Conservation (phyloP, 2,888 invertebrate species). For the Cremastinae sp. region DNA sequence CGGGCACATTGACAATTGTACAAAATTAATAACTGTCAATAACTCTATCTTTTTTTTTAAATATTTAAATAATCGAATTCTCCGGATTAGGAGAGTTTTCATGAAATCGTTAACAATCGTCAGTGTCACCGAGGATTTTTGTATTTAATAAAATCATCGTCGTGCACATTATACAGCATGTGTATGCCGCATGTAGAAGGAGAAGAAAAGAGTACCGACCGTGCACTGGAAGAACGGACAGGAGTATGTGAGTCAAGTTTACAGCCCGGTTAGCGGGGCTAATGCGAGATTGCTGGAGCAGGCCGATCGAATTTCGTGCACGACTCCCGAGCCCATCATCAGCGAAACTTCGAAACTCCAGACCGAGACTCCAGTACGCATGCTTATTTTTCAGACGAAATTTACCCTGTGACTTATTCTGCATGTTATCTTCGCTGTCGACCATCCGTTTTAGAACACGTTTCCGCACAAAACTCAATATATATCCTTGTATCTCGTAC, state of each 20-base stretch:
- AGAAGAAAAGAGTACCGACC: constrained; percentile 70
- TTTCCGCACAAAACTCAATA: neutral
- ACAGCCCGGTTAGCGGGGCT: constrained; percentile 75
- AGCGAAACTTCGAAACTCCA: constrained; percentile 73
- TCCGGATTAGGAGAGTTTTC: no score
- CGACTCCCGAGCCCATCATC: constrained; percentile 75
- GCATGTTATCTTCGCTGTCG: neutral
- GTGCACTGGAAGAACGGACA: constrained; percentile 78
- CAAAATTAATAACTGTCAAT: constrained; percentile 12
- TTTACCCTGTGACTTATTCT: constrained; percentile 46
- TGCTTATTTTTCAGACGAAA: constrained; percentile 74
- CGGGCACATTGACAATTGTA: constrained; percentile 14
- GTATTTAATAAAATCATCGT: constrained; percentile 30
- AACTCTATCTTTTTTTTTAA: neutral
- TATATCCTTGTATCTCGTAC: constrained; percentile 8
- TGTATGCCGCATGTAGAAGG: constrained; percentile 80
- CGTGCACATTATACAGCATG: constrained; percentile 72
- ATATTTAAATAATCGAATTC: neutral
- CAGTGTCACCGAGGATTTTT: constrained; percentile 7
- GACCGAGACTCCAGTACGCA: constrained; percentile 78
- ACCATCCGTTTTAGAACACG: no score
- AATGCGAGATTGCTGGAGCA: constrained; percentile 77
- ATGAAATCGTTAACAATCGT: constrained; percentile 1
- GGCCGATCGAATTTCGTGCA: constrained; percentile 75
- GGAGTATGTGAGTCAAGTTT: constrained; percentile 76